phyloP scores from a whole-genome alignment of 2,888 invertebrate species.

The Brachyopa scutellaris region DNA sequence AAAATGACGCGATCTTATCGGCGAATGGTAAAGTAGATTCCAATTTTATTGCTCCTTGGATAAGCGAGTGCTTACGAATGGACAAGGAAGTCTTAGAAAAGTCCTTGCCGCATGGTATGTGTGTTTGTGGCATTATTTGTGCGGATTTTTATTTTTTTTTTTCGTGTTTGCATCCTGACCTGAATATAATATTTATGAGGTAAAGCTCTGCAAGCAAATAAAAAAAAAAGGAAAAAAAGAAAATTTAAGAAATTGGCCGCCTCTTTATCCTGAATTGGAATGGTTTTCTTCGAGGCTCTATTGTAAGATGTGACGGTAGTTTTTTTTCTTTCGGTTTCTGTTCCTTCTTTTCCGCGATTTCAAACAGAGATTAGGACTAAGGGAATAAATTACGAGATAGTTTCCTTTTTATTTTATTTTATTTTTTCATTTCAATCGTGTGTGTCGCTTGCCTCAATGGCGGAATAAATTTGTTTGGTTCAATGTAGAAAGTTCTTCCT shows the following conservation, averaged over 20 bases:
- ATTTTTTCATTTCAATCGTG: conserved; percentile 56
- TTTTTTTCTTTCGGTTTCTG: conserved; percentile 1
- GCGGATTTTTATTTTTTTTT: conserved; percentile 39
- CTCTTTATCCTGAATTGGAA: conserved; percentile 54
- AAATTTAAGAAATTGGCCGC: conserved; percentile 54
- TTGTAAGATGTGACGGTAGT: conserved; percentile 13
- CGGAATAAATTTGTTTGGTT: conserved; percentile 35
- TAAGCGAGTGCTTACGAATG: conserved; percentile 59
- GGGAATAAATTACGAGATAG: conserved; percentile 67
- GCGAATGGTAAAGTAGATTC: conserved; percentile 77
- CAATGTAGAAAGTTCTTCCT: background rate
- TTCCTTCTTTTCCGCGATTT: conserved; percentile 48
- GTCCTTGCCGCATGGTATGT: conserved; percentile 11
- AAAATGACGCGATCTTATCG: conserved; percentile 79
- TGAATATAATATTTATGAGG: conserved; percentile 72
- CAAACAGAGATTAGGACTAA: conserved; percentile 67
- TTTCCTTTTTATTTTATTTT: too few relatives aligned
- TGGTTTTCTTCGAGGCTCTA: conserved; percentile 26
- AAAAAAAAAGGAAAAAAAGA: too few relatives aligned
- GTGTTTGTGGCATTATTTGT: conserved; percentile 56
- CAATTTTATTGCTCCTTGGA: conserved; percentile 69
- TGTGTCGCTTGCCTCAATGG: conserved; percentile 8
- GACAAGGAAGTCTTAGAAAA: conserved; percentile 72
- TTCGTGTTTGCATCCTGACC: conserved; percentile 65
- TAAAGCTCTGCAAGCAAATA: conserved; percentile 22